phyloP scores from a whole-genome alignment of 1,140 invertebrate species.

The Tyrophagus putrescentiae region DNA sequence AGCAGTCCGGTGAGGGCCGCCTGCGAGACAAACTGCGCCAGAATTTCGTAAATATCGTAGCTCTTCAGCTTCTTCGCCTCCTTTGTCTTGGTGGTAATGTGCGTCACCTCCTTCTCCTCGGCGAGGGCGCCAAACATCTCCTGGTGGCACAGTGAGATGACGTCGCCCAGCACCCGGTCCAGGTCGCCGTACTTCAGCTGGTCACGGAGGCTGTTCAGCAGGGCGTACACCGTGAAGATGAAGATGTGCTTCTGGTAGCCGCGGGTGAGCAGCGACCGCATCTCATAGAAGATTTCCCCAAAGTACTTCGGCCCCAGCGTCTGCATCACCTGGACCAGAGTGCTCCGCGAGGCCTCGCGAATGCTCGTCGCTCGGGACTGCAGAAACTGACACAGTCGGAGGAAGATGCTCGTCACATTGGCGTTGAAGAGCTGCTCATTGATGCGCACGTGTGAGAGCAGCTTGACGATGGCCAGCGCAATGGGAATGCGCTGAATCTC shows the following conservation, averaged over 20 bases:
- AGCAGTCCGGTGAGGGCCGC: conserved; percentile 57
- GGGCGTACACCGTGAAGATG: conserved; percentile 66
- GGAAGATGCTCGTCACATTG: conserved; percentile 46
- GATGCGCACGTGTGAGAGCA: conserved; percentile 68
- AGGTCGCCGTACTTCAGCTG: conserved; percentile 54
- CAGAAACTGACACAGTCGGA: conserved; percentile 31
- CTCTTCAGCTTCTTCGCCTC: conserved; percentile 53
- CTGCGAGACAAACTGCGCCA: conserved; percentile 60
- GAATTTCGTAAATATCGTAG: conserved; percentile 64
- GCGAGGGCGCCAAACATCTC: conserved; percentile 72
- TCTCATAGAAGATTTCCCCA: conserved; percentile 56
- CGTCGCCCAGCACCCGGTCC: conserved; percentile 54
- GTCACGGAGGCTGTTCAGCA: conserved; percentile 53
- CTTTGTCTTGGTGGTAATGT: conserved; percentile 54
- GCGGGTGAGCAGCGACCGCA: conserved; percentile 59
- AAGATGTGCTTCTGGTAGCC: conserved; percentile 90
- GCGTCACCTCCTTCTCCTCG: conserved; percentile 79
- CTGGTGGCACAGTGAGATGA: conserved; percentile 64
- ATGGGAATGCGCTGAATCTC: conserved; percentile 79
- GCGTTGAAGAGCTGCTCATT: conserved; percentile 47
- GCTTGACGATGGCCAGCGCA: conserved; percentile 74
- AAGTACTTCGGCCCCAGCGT: conserved; percentile 69
- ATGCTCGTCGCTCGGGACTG: conserved; percentile 78
- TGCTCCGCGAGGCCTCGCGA: conserved; percentile 64
- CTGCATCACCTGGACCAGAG: conserved; percentile 69